Evolutionary conservation across 2,888 invertebrate species (phyloP).

Genomic region (Ernsta delagoae): DNA sequence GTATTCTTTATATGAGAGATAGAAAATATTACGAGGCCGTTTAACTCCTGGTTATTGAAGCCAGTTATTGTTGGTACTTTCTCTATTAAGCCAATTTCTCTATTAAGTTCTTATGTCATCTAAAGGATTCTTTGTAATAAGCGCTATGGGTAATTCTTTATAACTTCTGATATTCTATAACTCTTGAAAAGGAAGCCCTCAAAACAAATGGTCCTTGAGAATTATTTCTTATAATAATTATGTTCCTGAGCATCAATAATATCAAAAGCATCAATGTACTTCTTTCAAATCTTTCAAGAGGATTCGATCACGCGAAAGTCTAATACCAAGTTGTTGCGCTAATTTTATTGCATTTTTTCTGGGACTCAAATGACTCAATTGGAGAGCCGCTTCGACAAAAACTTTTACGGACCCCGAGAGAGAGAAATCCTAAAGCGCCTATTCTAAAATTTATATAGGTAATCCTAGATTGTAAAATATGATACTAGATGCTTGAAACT

Average conservation of each 20-base stretch:
- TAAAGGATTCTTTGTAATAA: too few species aligned
- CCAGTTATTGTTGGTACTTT: too few species aligned
- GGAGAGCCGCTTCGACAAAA: constrained; percentile 51
- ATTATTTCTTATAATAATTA: constrained; percentile 40
- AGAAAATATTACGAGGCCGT: too few species aligned
- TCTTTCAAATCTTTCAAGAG: constrained; percentile 37
- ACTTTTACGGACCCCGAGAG: constrained; percentile 45
- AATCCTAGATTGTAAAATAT: too few species aligned
- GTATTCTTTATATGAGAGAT: constrained; percentile 3
- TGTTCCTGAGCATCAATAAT: constrained; percentile 45
- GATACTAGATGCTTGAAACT: too few species aligned
- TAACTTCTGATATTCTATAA: constrained; percentile 60
- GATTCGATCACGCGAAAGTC: background rate
- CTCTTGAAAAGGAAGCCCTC: constrained; percentile 56
- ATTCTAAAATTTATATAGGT: constrained; percentile 4
- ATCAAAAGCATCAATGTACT: constrained; percentile 44
- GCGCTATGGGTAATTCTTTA: constrained; percentile 49
- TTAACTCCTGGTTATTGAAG: too few species aligned
- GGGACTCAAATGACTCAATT: background rate
- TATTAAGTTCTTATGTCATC: too few species aligned
- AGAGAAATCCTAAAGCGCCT: constrained; percentile 22
- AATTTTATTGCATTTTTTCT: constrained; percentile 5
- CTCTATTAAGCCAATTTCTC: too few species aligned
- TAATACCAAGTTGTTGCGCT: background rate
- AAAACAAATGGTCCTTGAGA: constrained; percentile 36